Conservation (phyloP, 2,888 invertebrate genomes). For the Euzetes globulus region DNA sequence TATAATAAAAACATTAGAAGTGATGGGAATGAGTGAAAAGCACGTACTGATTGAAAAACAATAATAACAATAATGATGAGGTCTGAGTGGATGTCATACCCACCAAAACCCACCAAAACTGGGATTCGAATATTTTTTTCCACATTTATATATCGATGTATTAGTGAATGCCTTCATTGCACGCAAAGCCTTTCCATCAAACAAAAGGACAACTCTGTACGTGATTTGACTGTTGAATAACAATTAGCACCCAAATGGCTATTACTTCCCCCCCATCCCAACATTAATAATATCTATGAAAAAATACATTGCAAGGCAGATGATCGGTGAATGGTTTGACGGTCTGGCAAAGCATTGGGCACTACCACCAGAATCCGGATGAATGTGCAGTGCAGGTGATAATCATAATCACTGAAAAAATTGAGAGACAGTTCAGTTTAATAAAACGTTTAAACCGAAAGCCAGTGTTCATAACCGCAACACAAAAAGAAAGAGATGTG, state of each 20-base stretch:
- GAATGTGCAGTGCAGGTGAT: constrained; percentile 2
- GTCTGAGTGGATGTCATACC: neutral
- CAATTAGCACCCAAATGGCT: constrained; percentile 4
- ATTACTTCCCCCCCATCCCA: neutral
- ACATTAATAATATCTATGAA: neutral
- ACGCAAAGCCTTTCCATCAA: neutral
- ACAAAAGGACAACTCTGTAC: neutral
- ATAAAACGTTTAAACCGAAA: too few relatives aligned
- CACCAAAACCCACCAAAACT: neutral
- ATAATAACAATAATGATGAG: constrained; percentile 6
- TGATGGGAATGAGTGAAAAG: neutral
- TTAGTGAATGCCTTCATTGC: neutral
- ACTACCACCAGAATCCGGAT: neutral
- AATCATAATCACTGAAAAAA: constrained; percentile 3
- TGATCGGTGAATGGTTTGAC: neutral
- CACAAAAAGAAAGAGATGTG: too few relatives aligned
- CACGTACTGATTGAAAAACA: constrained; percentile 23
- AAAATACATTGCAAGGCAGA: neutral
- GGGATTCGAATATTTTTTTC: neutral
- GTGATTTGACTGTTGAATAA: constrained; percentile 14
- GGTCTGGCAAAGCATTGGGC: neutral
- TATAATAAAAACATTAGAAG: neutral
- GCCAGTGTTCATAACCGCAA: too few relatives aligned
- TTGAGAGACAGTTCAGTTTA: neutral
- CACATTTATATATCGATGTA: neutral